Evolutionary conservation across 2,888 invertebrate species (phyloP).

Genomic region (Acronicta aceris): DNA sequence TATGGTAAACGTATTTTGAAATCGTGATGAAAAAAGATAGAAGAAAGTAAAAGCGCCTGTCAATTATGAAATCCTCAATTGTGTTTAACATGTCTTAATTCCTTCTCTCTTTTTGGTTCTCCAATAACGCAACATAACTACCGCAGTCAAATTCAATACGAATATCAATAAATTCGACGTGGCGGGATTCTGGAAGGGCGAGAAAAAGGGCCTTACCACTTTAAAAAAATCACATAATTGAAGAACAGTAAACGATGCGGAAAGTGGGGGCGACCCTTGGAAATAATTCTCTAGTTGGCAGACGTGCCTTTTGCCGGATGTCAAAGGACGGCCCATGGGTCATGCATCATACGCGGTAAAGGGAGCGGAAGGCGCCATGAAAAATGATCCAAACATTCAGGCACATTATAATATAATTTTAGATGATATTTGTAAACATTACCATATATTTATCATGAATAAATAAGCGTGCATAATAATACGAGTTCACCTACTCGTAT

Average conservation of each 20-base stretch:
- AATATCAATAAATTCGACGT: conserved; percentile 72
- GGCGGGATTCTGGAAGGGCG: conserved; percentile 59
- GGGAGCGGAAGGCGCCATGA: conserved; percentile 70
- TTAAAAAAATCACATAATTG: conserved; percentile 88
- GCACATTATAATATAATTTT: conserved; percentile 44
- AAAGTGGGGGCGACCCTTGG: conserved; percentile 78
- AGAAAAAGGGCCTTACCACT: conserved; percentile 81
- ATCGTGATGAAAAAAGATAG: too few species aligned
- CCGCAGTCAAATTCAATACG: conserved; percentile 45
- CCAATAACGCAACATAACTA: background rate
- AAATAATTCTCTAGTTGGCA: conserved; percentile 73
- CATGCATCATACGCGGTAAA: conserved; percentile 81
- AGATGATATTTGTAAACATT: conserved; percentile 32
- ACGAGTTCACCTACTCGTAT: too few species aligned
- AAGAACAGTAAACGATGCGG: conserved; percentile 87
- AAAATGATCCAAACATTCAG: conserved; percentile 65
- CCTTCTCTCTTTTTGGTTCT: background rate
- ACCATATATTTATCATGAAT: background rate
- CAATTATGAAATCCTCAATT: too few species aligned
- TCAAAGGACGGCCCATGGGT: conserved; percentile 69
- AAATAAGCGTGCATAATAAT: background rate
- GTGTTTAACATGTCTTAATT: too few species aligned
- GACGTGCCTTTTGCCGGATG: conserved; percentile 79
- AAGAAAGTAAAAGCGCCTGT: too few species aligned
- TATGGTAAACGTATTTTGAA: too few species aligned